Evolutionary conservation across 2,888 invertebrate genomes (phyloP).

Genomic region (Unio pictorum): DNA sequence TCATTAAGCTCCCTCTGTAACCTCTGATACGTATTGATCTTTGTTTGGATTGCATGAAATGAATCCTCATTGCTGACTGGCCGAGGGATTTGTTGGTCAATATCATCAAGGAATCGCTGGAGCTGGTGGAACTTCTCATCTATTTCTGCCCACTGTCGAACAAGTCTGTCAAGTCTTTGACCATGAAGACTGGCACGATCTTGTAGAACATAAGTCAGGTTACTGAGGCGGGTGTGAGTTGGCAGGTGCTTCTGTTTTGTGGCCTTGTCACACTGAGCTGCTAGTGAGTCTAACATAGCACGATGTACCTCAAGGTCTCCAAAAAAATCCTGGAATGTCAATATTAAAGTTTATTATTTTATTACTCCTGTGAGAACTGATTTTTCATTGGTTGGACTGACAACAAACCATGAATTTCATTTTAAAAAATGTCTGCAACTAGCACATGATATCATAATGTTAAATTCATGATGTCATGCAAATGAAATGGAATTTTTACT

Average conservation of each 20-base stretch:
- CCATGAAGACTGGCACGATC: conserved; percentile 64
- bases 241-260: conserved; percentile 50
- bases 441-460: no score
- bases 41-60: conserved; percentile 53
- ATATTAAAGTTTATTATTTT: neutral
- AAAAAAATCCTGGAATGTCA: conserved; percentile 64
- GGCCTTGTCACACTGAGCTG: conserved; percentile 56
- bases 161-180: conserved; percentile 60
- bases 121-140: conserved; percentile 49
- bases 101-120: conserved; percentile 36
- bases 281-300: conserved; percentile 64
- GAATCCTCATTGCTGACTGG: conserved; percentile 52
- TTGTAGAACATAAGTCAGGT: conserved; percentile 59
- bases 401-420: no score
- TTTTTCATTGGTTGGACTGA: no score
- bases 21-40: conserved; percentile 53
- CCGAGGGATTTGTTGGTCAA: conserved; percentile 48
- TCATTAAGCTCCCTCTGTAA: conserved; percentile 58
- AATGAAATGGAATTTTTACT: no score
- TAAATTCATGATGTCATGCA: no score
- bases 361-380: no score
- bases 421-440: no score
- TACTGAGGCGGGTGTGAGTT: conserved; percentile 51
- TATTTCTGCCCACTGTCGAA: conserved; percentile 61
- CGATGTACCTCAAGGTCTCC: conserved; percentile 65